Base-by-base conservation (phyloP, 2,797 vertebrate species). In the Hafferia zeledoni region DNA sequence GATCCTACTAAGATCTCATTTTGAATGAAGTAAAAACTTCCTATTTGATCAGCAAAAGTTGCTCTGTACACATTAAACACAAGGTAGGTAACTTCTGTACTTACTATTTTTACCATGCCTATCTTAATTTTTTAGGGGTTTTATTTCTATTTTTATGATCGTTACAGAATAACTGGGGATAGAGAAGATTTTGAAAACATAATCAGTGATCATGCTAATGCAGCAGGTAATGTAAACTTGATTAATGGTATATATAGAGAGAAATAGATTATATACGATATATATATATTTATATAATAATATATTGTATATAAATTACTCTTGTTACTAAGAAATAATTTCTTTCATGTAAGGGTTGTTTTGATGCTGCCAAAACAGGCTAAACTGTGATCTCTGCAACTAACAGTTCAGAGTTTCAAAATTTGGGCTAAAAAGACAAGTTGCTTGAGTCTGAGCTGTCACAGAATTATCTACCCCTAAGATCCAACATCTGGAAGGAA, bases 101-200 rank as follows among this genome's bases (percentile, higher is more conserved):
- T 64, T 81, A 33, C 22, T 44, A 24, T 80, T 60, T 89, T 94
- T 79, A 46, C 31, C 60, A 83, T 5, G 1, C 80, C 81, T 88
- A 47, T 72, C 10, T 71, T 83, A 39, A 61, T 76, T 70, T 93
- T 87, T 69, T 44, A 68, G 61, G 16, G 31, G 2, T 0, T 68
- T 96, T 91, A 95, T 84, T 93, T 93, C 63, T 96, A 43, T 91
- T 95, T 94, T 85, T 96, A 67, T 94, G 35, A 77, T 96, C 85
- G 93, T 95, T 98, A 97, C 97, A 98, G 98, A 96, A 97, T 93
- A 94, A 94, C 64, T 86, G 94, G 82, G 84, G 95, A 98, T 94
- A 98, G 96, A 92, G 98, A 99, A 94, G 98, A 98, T 97, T 98
- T 99, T 95, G 97, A 98, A 96, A 98, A 99, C 93, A 97, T 98